Base-by-base conservation (phyloP, 64 coral and sea anemone species). In the Actinia tenebrosa region DNA sequence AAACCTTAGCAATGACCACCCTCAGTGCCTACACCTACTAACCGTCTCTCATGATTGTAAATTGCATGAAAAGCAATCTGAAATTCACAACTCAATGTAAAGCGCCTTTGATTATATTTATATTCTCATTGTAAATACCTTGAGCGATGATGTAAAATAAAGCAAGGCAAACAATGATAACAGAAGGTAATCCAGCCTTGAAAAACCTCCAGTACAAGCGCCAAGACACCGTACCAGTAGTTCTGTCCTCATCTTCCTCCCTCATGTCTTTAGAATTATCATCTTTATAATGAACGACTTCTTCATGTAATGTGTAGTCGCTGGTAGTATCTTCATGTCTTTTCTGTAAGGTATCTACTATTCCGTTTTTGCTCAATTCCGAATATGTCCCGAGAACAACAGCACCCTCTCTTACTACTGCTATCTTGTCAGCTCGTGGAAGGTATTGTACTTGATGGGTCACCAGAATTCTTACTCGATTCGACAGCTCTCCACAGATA, bases 221-320 rank as follows among this genome's bases (percentile, higher is more conserved):
- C 87, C 87, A 89, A 13, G 78, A 82, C 20, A 89, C 87, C 80
- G 87, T 80, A 19, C 87, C 87, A 54, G 56, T 23, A 15, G 52
- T 68, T 30, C 58, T 54, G 10, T 83, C 56, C 15, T 89, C 87
- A 10, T 89, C 79, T 3, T 89, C 59, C 66, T 89, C 87, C 20
- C 46, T 68, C 64, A 69, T 69, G n/a, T 69, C 64, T 26, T 69
- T 69, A 69, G 18, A 25, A 7, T 3, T 10, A 69, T n/a, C n/a
- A n/a, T 22, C 8, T 5, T 20, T 2, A 26, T 69, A 18, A n/a
- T 0, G 7, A 27, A 10, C 20, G 18, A 22, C 22, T n/a, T 13
- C 17, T 22, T 69, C 4, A 69, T 22, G n/a, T 10, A 25, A 69
- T 25, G 18, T 69, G 4, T 3, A 26, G 64, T 69, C 64, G 64